Conservation (phyloP, 2,113 vertebrate species). For the Baryphthengus martii region DNA sequence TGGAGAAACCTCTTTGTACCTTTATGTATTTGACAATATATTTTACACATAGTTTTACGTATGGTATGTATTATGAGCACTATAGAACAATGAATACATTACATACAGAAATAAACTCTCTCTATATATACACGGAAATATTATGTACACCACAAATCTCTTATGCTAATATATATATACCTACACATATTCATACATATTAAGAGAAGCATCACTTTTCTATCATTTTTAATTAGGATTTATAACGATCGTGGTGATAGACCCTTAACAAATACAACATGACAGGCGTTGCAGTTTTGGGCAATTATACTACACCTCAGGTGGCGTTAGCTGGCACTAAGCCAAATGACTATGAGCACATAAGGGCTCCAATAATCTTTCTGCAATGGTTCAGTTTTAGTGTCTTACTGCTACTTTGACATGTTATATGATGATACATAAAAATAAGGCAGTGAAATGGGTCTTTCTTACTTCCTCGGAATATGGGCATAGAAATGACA, state of each 20-base stretch:
- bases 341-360: not conserved
- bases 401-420: not conserved
- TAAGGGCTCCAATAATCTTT: not conserved
- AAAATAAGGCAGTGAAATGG: not conserved
- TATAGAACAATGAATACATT: not conserved
- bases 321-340: not conserved
- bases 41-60: not conserved
- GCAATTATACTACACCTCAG: slow-evolving; percentile 15
- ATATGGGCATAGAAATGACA: not conserved
- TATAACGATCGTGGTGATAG: not conserved
- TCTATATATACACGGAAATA: not conserved
- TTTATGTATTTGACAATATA: not conserved
- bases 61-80: not conserved
- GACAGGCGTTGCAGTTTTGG: slow-evolving; percentile 7
- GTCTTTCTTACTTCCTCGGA: not conserved
- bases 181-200: not conserved
- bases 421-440: not conserved
- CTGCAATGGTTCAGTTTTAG: not conserved
- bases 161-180: not conserved
- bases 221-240: not conserved
- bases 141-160: too few species aligned
- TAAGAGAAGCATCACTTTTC: not conserved
- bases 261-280: slow-evolving; percentile 36
- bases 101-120: not conserved
- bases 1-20: not conserved